A percentile compares a stretch with the other conserved stretches of the same genome.
These are phyloP conservation scores for Portevinia maculata DNA, from an alignment of 2,888 invertebrate species.

Conservation along the genomic window DNA sequence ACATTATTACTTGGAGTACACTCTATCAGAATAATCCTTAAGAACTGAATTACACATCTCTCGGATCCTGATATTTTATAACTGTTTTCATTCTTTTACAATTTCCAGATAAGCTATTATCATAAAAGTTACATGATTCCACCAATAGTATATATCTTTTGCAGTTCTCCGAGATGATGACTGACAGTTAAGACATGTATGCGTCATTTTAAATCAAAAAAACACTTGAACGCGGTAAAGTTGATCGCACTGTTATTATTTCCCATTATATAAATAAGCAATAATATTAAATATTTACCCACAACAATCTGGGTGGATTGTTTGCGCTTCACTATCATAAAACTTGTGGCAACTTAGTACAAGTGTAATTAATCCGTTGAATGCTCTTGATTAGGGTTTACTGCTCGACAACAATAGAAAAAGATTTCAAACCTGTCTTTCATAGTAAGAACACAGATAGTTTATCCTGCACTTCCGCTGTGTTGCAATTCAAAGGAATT, in stretches of 20 bases:
- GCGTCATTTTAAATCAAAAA: neutral
- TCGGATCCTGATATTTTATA: slow-evolving; percentile 50
- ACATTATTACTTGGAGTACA: slow-evolving; percentile 35
- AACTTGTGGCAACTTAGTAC: neutral
- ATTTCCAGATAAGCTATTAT: slow-evolving; percentile 54
- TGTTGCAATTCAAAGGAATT: neutral
- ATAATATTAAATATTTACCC: slow-evolving; percentile 57
- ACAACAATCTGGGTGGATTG: slow-evolving; percentile 10
- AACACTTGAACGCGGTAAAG: slow-evolving; percentile 24
- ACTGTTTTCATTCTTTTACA: slow-evolving; percentile 25
- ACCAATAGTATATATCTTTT: slow-evolving; percentile 26
- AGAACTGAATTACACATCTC: slow-evolving; percentile 20
- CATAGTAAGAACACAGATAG: neutral
- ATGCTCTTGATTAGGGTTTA: slow-evolving; percentile 15
- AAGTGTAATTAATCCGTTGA: neutral
- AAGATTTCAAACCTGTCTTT: neutral
- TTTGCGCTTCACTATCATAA: slow-evolving; percentile 7
- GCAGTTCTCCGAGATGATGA: slow-evolving; percentile 27
- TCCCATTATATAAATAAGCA: slow-evolving; percentile 31
- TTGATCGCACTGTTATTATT: slow-evolving; percentile 56
- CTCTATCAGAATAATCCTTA: slow-evolving; percentile 34
- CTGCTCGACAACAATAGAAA: neutral
- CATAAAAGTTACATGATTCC: slow-evolving; percentile 44
- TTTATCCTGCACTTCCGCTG: neutral
- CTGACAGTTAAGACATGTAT: slow-evolving; percentile 5